Conservation (phyloP, 2,888 invertebrate genomes). For the Hirtodrosophila histrioides region DNA sequence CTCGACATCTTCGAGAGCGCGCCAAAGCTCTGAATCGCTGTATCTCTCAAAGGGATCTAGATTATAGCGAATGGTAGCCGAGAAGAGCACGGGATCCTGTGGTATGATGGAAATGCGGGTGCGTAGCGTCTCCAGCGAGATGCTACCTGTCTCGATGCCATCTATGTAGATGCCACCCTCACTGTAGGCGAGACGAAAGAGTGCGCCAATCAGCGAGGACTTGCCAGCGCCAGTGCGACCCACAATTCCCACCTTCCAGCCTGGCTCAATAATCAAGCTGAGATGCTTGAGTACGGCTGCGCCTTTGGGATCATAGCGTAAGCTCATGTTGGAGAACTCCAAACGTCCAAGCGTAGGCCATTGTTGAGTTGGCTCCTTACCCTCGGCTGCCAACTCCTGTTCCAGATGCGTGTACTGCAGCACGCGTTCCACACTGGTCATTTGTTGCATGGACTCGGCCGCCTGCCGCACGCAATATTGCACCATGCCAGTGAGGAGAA, state of each 20-base stretch:
- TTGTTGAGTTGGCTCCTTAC: slow-evolving; percentile 85
- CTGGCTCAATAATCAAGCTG: slow-evolving; percentile 88
- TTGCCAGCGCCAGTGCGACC: slow-evolving; percentile 94
- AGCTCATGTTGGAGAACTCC: slow-evolving; percentile 85
- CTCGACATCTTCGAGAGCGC: slow-evolving; percentile 84
- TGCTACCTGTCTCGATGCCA: slow-evolving; percentile 85
- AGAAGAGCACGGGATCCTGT: slow-evolving; percentile 86
- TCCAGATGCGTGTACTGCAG: slow-evolving; percentile 89
- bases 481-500: slow-evolving; percentile 89
- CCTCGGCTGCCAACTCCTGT: slow-evolving; percentile 84
- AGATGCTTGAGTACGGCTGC: slow-evolving; percentile 90
- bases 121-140: slow-evolving; percentile 85
- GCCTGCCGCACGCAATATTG: slow-evolving; percentile 89
- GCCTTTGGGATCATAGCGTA: slow-evolving; percentile 86
- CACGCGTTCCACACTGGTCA: slow-evolving; percentile 90
- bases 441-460: slow-evolving; percentile 88
- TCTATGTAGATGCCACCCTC: slow-evolving; percentile 90
- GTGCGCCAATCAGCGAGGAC: slow-evolving; percentile 90
- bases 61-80: slow-evolving; percentile 87
- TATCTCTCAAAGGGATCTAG: slow-evolving; percentile 86
- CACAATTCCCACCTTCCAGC: slow-evolving; percentile 90
- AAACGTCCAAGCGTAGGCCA: slow-evolving; percentile 89
- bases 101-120: slow-evolving; percentile 86
- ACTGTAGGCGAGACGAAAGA: slow-evolving; percentile 90
- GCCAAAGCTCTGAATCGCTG: slow-evolving; percentile 81